Evolutionary conservation across 2,888 invertebrate species (phyloP), one percentile per base, ranked within the genome.

Genomic region (Panopea generosa): DNA sequence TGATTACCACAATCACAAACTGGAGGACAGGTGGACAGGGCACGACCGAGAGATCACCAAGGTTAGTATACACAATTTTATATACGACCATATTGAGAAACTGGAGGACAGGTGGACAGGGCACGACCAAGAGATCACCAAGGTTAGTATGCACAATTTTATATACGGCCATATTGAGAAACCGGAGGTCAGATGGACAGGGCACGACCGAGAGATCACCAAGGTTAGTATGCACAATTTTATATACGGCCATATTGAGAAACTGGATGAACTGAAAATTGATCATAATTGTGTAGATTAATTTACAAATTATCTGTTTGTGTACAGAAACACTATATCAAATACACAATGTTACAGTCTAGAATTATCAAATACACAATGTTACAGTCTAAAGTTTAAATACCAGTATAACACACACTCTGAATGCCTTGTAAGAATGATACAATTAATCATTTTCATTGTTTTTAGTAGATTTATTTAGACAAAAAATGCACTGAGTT

Each of bases 41-140:
- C 89, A 89, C 77, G 83, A 85, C 43, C 77, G 86, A 73, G 87
- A 89, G 43, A 73, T 89, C 7, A 89, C 89, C 16, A 89, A 89
- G 85, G 89, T 89, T n/a, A 45, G 45, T 45, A 20, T 45, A 40
- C 16, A 40, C 16, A 16, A 16, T 40, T n/a, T n/a, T n/a, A n/a
- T n/a, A n/a, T n/a, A n/a, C n/a, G n/a, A 88, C 56, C 75, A 80
- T 18, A 87, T 84, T 43, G 76, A 79, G 47, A 77, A 78, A 26
- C 47, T 87, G 38, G 77, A 84, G 43, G 87, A 87, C 29, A 80
- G 82, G 59, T 89, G 89, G 89, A 83, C 78, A 14, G 87, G 88
- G 2, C 89, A 89, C 77, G 83, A 85, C 43, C 77, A 86, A 73
- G 87, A 89, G 43, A 73, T 89, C 7, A 89, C 89, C 16, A 89